phyloP scores from a whole-genome alignment of 2,113 vertebrate species.

The Oreochromis niloticus region DNA sequence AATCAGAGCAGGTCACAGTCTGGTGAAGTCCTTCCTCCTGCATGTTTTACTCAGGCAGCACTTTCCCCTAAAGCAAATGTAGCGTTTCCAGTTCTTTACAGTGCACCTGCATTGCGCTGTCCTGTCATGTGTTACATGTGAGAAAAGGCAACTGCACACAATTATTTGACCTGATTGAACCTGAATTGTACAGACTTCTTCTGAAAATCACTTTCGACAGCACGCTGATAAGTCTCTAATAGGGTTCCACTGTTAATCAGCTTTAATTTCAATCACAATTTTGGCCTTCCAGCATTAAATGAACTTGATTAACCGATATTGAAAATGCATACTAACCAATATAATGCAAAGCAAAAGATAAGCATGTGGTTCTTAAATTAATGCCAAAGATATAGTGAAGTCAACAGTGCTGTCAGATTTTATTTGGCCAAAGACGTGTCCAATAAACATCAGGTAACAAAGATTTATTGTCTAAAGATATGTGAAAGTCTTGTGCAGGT shows the following conservation, averaged over 20 bases:
- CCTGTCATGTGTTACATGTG: background rate
- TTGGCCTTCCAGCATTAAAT: background rate
- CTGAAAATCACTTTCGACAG: background rate
- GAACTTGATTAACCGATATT: background rate
- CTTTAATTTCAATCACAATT: background rate
- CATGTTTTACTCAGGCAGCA: background rate
- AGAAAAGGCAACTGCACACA: background rate
- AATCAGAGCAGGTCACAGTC: background rate
- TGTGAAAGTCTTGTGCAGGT: background rate
- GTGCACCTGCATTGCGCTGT: background rate
- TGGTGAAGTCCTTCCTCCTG: background rate
- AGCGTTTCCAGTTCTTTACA: background rate
- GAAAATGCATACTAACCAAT: background rate
- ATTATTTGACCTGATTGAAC: background rate
- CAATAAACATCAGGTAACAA: background rate
- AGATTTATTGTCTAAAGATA: background rate
- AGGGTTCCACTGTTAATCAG: background rate
- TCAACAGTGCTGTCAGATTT: background rate
- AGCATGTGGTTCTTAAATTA: background rate
- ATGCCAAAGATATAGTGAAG: background rate
- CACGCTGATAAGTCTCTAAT: background rate
- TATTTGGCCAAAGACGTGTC: background rate
- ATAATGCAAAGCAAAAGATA: background rate
- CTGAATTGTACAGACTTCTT: background rate
- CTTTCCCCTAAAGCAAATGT: background rate